Evolutionary conservation across 1,140 invertebrate genomes (phyloP).

Genomic region (Micrasema longulum): DNA sequence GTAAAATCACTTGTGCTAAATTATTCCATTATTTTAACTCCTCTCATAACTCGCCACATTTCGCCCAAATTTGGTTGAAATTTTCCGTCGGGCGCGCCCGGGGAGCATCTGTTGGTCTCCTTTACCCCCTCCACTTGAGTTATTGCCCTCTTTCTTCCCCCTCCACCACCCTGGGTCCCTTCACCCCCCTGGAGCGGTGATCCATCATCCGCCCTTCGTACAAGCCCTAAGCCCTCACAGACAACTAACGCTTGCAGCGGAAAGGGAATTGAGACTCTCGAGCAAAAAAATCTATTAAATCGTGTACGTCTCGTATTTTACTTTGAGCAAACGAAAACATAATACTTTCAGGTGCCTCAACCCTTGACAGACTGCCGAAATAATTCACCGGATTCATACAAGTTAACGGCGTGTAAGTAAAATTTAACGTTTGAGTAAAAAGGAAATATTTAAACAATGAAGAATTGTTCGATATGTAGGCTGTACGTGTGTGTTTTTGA

Average conservation of each 20-base stretch:
- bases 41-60: conserved; percentile 28
- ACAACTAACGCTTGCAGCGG: background rate
- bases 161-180: background rate
- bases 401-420: no score
- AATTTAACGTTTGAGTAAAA: background rate
- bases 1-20: conserved; percentile 28
- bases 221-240: background rate
- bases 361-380: conserved; percentile 11
- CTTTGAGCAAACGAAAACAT: background rate
- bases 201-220: conserved; percentile 33
- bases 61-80: conserved; percentile 33
- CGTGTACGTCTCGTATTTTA: no score
- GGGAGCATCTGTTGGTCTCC: conserved; percentile 36
- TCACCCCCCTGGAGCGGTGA: conserved; percentile 7
- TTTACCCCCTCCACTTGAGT: conserved; percentile 24
- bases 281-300: no score
- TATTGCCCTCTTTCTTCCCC: conserved; percentile 23
- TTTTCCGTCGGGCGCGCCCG: conserved; percentile 35
- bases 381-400: background rate
- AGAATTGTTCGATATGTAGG: no score
- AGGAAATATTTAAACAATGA: no score
- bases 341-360: background rate
- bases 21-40: conserved; percentile 39
- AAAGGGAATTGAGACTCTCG: background rate
- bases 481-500: background rate